phyloP scores from a whole-genome alignment of 2,888 invertebrate species.

The Linnaemya vulpina region DNA sequence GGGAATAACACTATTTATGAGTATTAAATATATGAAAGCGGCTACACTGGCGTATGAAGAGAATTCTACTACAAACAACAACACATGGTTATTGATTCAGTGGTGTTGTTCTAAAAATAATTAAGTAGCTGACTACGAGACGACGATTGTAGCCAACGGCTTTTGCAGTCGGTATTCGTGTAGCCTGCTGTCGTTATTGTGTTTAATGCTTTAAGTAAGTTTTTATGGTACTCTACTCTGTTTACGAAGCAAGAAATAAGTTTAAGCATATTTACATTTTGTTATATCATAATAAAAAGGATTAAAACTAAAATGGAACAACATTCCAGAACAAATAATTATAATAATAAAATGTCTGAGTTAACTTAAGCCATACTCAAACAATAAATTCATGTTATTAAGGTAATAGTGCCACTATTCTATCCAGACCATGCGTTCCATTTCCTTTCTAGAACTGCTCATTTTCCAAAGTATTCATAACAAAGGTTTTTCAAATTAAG shows the following conservation, averaged over 20 bases:
- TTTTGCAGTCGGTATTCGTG: too few species aligned
- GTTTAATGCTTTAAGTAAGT: too few species aligned
- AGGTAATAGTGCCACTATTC: not conserved
- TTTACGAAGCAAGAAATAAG: conserved; percentile 38
- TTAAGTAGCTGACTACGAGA: too few species aligned
- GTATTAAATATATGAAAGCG: too few species aligned
- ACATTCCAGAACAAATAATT: not conserved
- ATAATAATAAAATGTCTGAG: conserved; percentile 14
- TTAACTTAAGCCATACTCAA: conserved; percentile 19
- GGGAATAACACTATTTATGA: too few species aligned
- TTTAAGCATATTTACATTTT: conserved; percentile 24
- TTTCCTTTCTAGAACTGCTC: conserved; percentile 5
- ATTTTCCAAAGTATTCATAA: conserved; percentile 30
- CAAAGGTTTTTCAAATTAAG: conserved; percentile 51
- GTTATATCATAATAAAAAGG: not conserved
- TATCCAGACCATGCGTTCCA: not conserved
- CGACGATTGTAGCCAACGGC: too few species aligned
- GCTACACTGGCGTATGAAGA: too few species aligned
- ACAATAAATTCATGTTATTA: conserved; percentile 2
- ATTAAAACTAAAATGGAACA: not conserved
- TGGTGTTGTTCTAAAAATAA: too few species aligned
- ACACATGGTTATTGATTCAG: too few species aligned
- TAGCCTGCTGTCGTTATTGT: too few species aligned
- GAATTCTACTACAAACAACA: too few species aligned
- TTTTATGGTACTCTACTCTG: too few species aligned